Conservation (phyloP, 2,113 vertebrate genomes). For the Seriola quinqueradiata region DNA sequence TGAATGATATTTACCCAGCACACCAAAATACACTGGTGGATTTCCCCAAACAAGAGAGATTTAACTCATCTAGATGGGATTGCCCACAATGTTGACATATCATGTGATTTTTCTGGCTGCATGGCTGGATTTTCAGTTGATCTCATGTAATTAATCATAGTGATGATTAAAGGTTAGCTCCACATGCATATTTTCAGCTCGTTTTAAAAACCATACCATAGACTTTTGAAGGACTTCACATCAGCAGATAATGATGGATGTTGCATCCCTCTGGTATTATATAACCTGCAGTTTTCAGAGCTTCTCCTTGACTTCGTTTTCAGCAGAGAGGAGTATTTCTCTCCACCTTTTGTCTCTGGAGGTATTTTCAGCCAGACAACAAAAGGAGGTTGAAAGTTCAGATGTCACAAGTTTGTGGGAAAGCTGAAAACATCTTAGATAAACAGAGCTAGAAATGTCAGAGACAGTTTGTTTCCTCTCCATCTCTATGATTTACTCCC, state of each 20-base stretch:
- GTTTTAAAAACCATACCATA: conserved; percentile 49
- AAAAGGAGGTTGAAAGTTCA: conserved; percentile 65
- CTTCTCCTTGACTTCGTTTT: conserved; percentile 46
- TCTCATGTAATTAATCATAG: conserved; percentile 60
- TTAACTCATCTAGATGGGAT: conserved; percentile 41
- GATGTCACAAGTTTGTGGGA: conserved; percentile 51
- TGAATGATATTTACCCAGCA: conserved; percentile 25
- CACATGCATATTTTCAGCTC: conserved; percentile 48
- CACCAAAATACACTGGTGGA: conserved; percentile 37
- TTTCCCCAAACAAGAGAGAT: conserved; percentile 44
- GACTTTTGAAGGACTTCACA: conserved; percentile 56
- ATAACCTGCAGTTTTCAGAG: conserved; percentile 51
- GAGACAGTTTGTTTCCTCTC: conserved; percentile 26
- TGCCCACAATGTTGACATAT: conserved; percentile 37
- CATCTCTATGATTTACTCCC: conserved; percentile 11
- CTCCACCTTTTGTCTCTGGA: conserved; percentile 36
- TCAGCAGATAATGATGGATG: conserved; percentile 55
- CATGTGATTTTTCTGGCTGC: conserved; percentile 40
- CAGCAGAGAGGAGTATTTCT: conserved; percentile 29
- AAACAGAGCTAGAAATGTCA: conserved; percentile 47
- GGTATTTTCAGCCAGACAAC: conserved; percentile 42
- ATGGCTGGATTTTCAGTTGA: conserved; percentile 22
- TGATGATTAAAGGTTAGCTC: conserved; percentile 59
- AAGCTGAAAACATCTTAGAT: conserved; percentile 49
- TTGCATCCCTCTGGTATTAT: conserved; percentile 56